Evolutionary conservation across 2,888 invertebrate genomes (phyloP).

Genomic region (Aradus depressus): DNA sequence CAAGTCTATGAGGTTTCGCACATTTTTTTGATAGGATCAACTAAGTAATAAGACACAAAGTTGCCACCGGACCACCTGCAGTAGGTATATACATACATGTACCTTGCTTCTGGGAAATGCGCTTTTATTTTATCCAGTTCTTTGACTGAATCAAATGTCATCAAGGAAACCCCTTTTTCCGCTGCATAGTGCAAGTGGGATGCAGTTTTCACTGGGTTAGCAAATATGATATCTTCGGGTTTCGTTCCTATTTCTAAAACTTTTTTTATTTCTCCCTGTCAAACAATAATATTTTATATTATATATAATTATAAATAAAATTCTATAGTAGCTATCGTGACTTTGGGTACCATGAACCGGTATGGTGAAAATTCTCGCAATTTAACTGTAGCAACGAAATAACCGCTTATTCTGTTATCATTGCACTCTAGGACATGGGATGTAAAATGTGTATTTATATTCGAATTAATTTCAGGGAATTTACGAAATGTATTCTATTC

Average conservation of each 20-base stretch:
- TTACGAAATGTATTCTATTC: no score
- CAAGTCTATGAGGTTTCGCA: no score
- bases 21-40: no score
- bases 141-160: slow-evolving; percentile 14
- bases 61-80: no score
- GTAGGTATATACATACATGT: no score
- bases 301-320: no score
- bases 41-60: no score
- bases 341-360: no score
- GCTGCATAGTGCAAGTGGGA: slow-evolving; percentile 12
- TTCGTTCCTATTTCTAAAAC: slow-evolving; percentile 8
- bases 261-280: slow-evolving; percentile 11
- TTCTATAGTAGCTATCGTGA: no score
- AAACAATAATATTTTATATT: not conserved
- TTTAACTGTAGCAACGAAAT: not conserved
- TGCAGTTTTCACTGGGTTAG: slow-evolving; percentile 6
- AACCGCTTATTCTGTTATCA: not conserved
- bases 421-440: not conserved
- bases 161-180: slow-evolving; percentile 1
- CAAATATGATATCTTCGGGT: slow-evolving; percentile 8
- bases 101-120: slow-evolving; percentile 13
- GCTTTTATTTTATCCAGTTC: slow-evolving; percentile 15
- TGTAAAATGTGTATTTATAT: no score
- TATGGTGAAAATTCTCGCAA: not conserved
- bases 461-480: no score